Conservation (phyloP, 1,140 invertebrate genomes). For the Platyura marginata region DNA sequence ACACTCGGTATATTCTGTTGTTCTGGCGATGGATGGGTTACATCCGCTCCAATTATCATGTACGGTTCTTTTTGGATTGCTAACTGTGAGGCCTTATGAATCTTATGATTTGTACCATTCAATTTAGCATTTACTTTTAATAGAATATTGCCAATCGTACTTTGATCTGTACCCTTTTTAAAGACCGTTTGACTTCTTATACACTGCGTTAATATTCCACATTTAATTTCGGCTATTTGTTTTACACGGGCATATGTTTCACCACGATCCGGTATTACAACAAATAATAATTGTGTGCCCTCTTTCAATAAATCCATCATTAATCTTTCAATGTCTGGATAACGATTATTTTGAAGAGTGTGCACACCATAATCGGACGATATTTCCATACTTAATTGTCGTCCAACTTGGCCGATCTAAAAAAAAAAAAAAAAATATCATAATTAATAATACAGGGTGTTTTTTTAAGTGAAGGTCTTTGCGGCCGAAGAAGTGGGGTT, state of each 20-base stretch:
- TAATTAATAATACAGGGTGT: too few species aligned
- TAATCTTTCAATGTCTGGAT: too few species aligned
- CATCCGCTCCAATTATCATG: conserved; percentile 74
- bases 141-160: conserved; percentile 51
- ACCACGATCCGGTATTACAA: neutral
- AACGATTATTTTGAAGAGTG: too few species aligned
- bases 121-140: conserved; percentile 71
- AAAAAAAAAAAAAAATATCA: too few species aligned
- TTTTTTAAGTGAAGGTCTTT: too few species aligned
- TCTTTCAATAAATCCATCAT: neutral
- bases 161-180: conserved; percentile 23
- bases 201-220: conserved; percentile 69
- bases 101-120: conserved; percentile 59
- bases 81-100: conserved; percentile 15
- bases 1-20: conserved; percentile 54
- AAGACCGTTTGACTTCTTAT: conserved; percentile 39
- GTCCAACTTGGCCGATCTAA: too few species aligned
- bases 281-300: neutral
- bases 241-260: neutral
- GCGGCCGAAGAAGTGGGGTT: too few species aligned
- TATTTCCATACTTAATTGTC: neutral
- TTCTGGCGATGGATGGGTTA: conserved; percentile 68
- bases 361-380: too few species aligned
- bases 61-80: conserved; percentile 11
- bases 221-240: conserved; percentile 39